phyloP scores from a whole-genome alignment of 2,888 invertebrate genomes.

The Drosophila tripunctata region DNA sequence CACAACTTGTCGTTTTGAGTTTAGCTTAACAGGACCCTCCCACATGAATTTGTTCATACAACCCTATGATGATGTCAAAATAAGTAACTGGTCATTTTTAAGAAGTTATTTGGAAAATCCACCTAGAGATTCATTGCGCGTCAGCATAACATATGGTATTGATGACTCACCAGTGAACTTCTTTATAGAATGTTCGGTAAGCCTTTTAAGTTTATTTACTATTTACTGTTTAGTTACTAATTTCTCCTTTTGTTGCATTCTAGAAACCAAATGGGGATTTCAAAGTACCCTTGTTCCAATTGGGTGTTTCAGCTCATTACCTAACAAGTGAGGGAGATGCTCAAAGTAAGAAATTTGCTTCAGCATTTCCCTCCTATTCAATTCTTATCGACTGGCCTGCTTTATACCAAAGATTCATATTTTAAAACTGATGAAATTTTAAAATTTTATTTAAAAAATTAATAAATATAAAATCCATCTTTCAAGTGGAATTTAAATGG shows the following conservation, averaged over 20 bases:
- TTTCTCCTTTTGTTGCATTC: background rate
- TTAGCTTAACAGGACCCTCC: constrained; percentile 64
- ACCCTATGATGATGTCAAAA: constrained; percentile 57
- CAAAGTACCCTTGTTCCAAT: constrained; percentile 74
- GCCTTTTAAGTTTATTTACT: background rate
- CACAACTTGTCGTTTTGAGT: constrained; percentile 60
- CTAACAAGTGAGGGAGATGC: constrained; percentile 82
- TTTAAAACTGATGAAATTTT: background rate
- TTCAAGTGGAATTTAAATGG: background rate
- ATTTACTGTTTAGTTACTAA: background rate
- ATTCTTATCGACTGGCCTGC: constrained; percentile 85
- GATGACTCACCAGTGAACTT: constrained; percentile 55
- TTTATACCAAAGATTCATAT: constrained; percentile 82
- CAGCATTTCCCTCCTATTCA: constrained; percentile 84
- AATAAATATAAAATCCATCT: background rate
- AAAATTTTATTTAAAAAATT: background rate
- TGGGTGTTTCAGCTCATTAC: constrained; percentile 85
- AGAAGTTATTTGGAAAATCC: constrained; percentile 49
- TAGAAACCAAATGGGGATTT: constrained; percentile 59
- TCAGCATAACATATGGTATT: constrained; percentile 66
- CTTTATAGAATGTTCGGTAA: constrained; percentile 61
- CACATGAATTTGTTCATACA: constrained; percentile 74
- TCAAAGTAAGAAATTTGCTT: constrained; percentile 83
- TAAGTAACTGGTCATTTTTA: constrained; percentile 76
- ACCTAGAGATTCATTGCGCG: constrained; percentile 50